Conservation (phyloP, 2,797 vertebrate species). For the Amniataba percoides region DNA sequence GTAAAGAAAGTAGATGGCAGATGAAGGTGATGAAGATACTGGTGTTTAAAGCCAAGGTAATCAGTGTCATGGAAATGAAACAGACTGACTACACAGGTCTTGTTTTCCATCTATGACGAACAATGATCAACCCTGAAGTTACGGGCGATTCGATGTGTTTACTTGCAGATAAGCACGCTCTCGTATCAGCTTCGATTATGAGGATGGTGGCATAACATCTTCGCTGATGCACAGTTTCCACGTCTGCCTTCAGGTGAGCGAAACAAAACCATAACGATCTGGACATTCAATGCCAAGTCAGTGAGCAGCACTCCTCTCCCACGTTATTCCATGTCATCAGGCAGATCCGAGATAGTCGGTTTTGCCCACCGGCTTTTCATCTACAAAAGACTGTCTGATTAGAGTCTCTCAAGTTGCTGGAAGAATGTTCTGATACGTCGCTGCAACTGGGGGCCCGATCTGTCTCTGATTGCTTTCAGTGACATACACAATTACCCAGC, state of each 20-base stretch:
- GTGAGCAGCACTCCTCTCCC: slow-evolving; percentile 41
- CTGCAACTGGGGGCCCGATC: slow-evolving; percentile 47
- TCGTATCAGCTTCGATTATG: slow-evolving; percentile 8
- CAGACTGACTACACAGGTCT: background rate
- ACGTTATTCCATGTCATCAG: slow-evolving; percentile 49
- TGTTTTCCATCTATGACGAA: slow-evolving; percentile 11
- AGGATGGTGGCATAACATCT: slow-evolving; percentile 2
- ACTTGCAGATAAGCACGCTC: background rate
- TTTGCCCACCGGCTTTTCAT: slow-evolving; percentile 61
- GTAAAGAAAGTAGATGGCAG: background rate
- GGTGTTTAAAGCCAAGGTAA: background rate
- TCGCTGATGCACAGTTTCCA: slow-evolving; percentile 2
- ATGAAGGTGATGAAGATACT: background rate
- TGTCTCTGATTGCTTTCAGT: slow-evolving; percentile 69
- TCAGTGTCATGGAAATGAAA: background rate
- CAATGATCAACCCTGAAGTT: slow-evolving; percentile 12
- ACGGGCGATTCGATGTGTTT: slow-evolving; percentile 1
- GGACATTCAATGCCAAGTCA: slow-evolving; percentile 43
- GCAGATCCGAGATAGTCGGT: slow-evolving; percentile 44
- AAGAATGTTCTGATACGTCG: slow-evolving; percentile 54
- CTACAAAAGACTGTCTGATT: slow-evolving; percentile 74
- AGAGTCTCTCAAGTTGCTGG: slow-evolving; percentile 58
- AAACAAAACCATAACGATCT: slow-evolving; percentile 49
- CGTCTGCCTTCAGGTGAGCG: slow-evolving; percentile 43
- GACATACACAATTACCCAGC: slow-evolving; percentile 76